phyloP scores from a whole-genome alignment of 2,888 invertebrate genomes.

The Liodrosophila aerea region DNA sequence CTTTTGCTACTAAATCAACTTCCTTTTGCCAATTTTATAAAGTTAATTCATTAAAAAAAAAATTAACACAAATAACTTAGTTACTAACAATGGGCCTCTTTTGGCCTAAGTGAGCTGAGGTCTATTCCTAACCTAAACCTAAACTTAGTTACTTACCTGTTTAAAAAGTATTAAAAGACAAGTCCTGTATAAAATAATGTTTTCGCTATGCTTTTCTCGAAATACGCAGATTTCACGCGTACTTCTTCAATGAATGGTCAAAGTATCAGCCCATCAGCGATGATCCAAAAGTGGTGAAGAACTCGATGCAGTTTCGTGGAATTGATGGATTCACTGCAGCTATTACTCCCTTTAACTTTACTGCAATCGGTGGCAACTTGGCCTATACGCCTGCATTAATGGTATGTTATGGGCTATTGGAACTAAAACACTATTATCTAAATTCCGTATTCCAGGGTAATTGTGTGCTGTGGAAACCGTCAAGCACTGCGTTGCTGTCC shows the following conservation, averaged over 20 bases:
- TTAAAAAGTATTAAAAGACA: too few species aligned
- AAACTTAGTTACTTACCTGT: too few species aligned
- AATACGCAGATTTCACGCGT: slow-evolving; percentile 87
- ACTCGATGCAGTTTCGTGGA: slow-evolving; percentile 93
- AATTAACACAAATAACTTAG: too few species aligned
- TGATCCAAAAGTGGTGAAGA: slow-evolving; percentile 88
- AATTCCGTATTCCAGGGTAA: slow-evolving; percentile 88
- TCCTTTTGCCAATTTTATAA: too few species aligned
- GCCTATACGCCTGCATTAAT: slow-evolving; percentile 94
- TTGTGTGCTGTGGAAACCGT: slow-evolving; percentile 98
- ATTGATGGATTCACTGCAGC: slow-evolving; percentile 99
- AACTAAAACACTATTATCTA: too few species aligned
- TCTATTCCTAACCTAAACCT: too few species aligned
- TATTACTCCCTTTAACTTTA: slow-evolving; percentile 99
- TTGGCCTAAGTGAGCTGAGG: too few species aligned
- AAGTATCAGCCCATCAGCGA: slow-evolving; percentile 97
- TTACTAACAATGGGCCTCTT: too few species aligned
- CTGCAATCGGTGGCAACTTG: slow-evolving; percentile 99
- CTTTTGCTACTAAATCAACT: too few species aligned
- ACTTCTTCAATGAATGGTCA: slow-evolving; percentile 91
- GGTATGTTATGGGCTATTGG: slow-evolving; percentile 83
- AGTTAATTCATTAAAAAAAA: too few species aligned
- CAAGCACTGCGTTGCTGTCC: slow-evolving; percentile 97
- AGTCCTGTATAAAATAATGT: too few species aligned
- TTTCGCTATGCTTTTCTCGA: too few species aligned